phyloP scores from a whole-genome alignment of 2,113 vertebrate genomes.

The Pachypanchax playfairii region DNA sequence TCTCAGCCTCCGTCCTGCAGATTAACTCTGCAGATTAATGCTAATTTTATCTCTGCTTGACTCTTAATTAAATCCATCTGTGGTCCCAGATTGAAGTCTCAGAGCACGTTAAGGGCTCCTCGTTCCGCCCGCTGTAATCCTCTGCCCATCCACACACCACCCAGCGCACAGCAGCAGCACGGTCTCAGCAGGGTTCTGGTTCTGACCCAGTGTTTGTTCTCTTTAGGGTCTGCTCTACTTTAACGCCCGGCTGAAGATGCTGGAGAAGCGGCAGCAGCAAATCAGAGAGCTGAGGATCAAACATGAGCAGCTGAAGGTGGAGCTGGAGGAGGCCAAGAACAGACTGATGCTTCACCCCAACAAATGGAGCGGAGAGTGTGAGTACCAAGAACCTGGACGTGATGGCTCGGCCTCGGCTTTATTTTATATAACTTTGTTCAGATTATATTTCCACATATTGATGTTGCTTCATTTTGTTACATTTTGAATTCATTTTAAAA shows the following conservation, averaged over 20 bases:
- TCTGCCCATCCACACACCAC: neutral
- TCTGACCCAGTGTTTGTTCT: constrained; percentile 21
- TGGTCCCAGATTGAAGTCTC: constrained; percentile 14
- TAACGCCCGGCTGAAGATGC: constrained; percentile 82
- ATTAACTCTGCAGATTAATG: constrained; percentile 62
- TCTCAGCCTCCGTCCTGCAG: constrained; percentile 18
- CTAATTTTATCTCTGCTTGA: constrained; percentile 54
- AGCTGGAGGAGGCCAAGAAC: constrained; percentile 87
- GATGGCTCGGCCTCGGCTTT: no score
- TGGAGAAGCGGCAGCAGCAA: constrained; percentile 86
- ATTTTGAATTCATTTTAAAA: no score
- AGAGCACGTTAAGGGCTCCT: constrained; percentile 13
- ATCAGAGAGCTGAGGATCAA: constrained; percentile 83
- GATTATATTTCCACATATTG: no score
- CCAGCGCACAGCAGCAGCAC: neutral
- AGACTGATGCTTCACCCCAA: constrained; percentile 87
- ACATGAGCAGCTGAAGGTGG: constrained; percentile 79
- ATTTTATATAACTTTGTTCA: no score
- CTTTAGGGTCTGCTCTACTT: constrained; percentile 85
- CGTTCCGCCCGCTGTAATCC: constrained; percentile 27
- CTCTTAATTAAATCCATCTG: constrained; percentile 50
- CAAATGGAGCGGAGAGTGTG: constrained; percentile 90
- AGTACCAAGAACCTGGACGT: constrained; percentile 68
- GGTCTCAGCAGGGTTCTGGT: neutral
- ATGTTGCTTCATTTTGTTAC: no score